These are phyloP conservation scores for Chrysodeixis includens DNA, from an alignment of 2,888 invertebrate species.

Conservation along the genomic window DNA sequence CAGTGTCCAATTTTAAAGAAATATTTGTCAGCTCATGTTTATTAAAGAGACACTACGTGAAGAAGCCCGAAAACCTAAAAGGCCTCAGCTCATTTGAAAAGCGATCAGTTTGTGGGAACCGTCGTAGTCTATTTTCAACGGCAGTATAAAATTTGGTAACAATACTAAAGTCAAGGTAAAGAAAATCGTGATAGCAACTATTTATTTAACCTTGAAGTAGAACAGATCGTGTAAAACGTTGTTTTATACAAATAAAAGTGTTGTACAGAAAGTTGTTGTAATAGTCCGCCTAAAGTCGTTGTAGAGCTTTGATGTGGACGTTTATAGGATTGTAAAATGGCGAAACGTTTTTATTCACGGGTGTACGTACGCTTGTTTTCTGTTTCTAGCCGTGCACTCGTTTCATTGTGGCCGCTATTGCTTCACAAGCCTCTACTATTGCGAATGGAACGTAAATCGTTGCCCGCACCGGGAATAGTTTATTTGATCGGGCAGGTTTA, in stretches of 20 bases:
- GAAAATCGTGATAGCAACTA: conserved; percentile 14
- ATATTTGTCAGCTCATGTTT: conserved; percentile 63
- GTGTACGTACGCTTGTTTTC: conserved; percentile 65
- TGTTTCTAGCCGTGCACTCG: conserved; percentile 58
- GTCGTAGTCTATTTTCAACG: conserved; percentile 23
- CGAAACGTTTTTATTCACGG: conserved; percentile 73
- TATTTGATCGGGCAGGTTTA: conserved; percentile 70
- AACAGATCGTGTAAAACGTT: conserved; percentile 31
- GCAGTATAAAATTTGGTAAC: conserved; percentile 16
- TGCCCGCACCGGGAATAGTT: conserved; percentile 70
- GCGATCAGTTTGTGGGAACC: conserved; percentile 51
- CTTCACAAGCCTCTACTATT: conserved; percentile 65
- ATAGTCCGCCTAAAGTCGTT: conserved; percentile 57
- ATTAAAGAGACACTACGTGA: conserved; percentile 62
- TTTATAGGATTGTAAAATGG: conserved; percentile 75
- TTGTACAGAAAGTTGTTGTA: conserved; percentile 50
- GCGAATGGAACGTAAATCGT: conserved; percentile 74
- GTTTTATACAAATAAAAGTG: conserved; percentile 45
- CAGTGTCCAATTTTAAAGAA: conserved; percentile 63
- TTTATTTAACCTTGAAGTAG: conserved; percentile 27
- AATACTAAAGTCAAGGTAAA: conserved; percentile 20
- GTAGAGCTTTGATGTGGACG: conserved; percentile 70
- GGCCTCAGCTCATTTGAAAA: conserved; percentile 58
- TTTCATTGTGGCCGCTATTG: conserved; percentile 64
- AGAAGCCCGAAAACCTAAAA: conserved; percentile 50